Evolutionary conservation across 2,888 invertebrate genomes (phyloP).

Genomic region (Tetragnatha montana): DNA sequence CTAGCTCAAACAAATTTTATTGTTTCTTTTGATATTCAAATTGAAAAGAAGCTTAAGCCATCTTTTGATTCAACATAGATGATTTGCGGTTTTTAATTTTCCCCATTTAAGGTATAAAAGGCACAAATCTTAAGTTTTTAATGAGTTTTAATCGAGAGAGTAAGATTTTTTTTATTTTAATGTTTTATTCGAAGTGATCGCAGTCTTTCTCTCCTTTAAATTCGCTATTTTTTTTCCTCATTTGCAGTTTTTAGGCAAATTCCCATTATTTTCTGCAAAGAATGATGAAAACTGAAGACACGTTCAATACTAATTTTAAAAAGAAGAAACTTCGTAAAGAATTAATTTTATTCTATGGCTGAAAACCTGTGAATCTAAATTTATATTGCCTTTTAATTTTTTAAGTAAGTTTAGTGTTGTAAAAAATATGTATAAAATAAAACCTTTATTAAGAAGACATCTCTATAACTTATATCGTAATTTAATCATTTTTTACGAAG

Average conservation of each 20-base stretch:
- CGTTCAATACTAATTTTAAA: neutral
- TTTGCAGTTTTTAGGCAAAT: too few relatives aligned
- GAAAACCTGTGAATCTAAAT: too few relatives aligned
- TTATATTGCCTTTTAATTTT: too few relatives aligned
- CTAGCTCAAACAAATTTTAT: slow-evolving; percentile 1
- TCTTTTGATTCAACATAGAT: neutral
- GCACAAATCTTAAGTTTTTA: neutral
- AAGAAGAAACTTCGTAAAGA: neutral
- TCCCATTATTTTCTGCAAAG: too few relatives aligned
- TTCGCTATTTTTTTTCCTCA: too few relatives aligned
- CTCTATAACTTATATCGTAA: too few relatives aligned
- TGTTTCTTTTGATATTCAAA: slow-evolving; percentile 25
- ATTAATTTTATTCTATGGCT: too few relatives aligned
- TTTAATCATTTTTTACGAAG: too few relatives aligned
- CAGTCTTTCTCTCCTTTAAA: neutral
- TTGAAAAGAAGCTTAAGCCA: slow-evolving; percentile 13
- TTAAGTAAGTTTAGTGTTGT: too few relatives aligned
- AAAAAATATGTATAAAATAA: too few relatives aligned
- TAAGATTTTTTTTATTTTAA: neutral
- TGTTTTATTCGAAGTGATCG: neutral
- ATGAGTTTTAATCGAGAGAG: slow-evolving; percentile 12
- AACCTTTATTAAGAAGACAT: too few relatives aligned
- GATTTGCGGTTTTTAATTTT: slow-evolving; percentile 28
- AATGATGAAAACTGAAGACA: too few relatives aligned
- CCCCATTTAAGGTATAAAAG: neutral